Base-by-base conservation (phyloP, 2,113 vertebrate genomes). In the Grallaria varia region DNA sequence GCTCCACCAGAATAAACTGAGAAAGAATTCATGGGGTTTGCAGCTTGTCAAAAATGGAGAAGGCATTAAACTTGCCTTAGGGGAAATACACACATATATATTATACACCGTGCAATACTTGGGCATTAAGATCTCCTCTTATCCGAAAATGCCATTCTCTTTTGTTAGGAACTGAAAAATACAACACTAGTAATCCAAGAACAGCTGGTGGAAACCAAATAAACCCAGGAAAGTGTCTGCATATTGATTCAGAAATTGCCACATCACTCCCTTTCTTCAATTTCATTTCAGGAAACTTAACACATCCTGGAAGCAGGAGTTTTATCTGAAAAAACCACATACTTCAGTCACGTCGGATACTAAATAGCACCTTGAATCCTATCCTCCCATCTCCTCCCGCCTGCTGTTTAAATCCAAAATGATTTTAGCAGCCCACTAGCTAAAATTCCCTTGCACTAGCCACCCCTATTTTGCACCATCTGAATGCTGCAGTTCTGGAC, bases 71-170 rank as follows among this genome's bases (percentile, higher is more conserved):
- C 30, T 88, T 67, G 24, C 63, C 68, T 72, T 44, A 56, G 60
- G 52, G 39, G 50, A 96, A 77, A 82, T 31, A 73, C 18, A 66
- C 67, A 67, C 7, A 9, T 13, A 35, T 58, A 13, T 52, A 52
- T 30, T 28, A 64, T 8, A 80, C 13, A 50, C 9, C 76, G 8
- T 2, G 5, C 35, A 74, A 47, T 37, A 66, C 25, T 40, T 78
- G 39, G 60, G n/a, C 69, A 64, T 67, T 84, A 83, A 66, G 53
- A 62, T 81, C 86, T 94, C 42, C 30, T 86, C 62, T 81, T 78
- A 93, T 73, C 33, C 82, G 83, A 93, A 95, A 93, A 86, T 52
- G 25, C 21, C 59, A 60, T 81, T 94, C 73, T 24, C 25, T 92
- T 84, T 82, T 64, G 23, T 60, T 78, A 58, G n/a, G 18, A 71